Conservation (phyloP, 1,140 invertebrate species). For the Polypedilum pembai region DNA sequence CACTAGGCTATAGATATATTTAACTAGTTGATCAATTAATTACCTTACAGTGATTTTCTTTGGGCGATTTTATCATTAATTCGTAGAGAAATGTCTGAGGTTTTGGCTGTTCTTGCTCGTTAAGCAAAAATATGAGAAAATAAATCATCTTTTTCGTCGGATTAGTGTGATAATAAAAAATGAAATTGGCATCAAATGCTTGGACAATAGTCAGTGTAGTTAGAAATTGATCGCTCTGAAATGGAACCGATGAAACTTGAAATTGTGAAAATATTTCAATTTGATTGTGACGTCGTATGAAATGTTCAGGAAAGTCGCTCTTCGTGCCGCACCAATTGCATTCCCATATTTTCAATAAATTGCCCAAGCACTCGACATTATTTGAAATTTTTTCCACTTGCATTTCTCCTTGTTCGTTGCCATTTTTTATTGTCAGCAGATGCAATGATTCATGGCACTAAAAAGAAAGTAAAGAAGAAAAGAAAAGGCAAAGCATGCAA, state of each 20-base stretch:
- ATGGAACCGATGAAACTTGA: constrained; percentile 27
- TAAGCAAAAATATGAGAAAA: constrained; percentile 13
- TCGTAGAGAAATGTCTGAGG: constrained; percentile 9
- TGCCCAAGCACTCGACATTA: constrained; percentile 22
- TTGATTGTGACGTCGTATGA: constrained; percentile 9
- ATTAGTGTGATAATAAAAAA: constrained; percentile 26
- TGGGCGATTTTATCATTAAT: constrained; percentile 17
- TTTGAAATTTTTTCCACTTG: neutral
- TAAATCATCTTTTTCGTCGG: constrained; percentile 1
- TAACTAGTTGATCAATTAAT: neutral
- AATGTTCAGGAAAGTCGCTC: neutral
- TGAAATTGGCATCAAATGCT: constrained; percentile 21
- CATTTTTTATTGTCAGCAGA: constrained; percentile 14
- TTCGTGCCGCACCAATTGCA: constrained; percentile 16
- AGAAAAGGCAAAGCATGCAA: neutral
- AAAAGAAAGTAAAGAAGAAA: neutral
- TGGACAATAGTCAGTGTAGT: neutral
- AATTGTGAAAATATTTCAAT: constrained; percentile 28
- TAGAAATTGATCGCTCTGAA: constrained; percentile 14
- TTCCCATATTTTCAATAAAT: constrained; percentile 25
- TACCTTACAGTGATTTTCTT: constrained; percentile 24
- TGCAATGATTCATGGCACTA: constrained; percentile 26
- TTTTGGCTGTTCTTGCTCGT: neutral
- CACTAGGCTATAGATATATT: neutral
- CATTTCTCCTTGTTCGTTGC: no score